These are phyloP conservation scores for Scelioninae gen. 2 DNA, from an alignment of 2,888 invertebrate species.

Conservation along the genomic window DNA sequence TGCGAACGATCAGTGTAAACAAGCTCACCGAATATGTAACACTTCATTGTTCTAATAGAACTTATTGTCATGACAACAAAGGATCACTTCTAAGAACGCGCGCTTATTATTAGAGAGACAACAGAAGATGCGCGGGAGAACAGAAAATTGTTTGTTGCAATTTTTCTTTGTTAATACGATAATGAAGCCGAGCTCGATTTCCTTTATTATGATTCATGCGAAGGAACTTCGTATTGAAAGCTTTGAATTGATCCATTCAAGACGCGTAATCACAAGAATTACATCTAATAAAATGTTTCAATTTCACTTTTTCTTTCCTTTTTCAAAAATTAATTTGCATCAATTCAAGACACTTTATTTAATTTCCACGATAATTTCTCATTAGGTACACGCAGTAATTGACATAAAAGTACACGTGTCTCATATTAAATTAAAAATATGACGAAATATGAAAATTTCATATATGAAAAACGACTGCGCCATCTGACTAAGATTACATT, in stretches of 20 bases:
- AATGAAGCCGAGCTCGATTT: constrained; percentile 54
- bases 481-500: too few species aligned
- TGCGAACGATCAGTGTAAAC: constrained; percentile 22
- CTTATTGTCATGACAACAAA: constrained; percentile 50
- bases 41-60: constrained; percentile 55
- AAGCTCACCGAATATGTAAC: constrained; percentile 36
- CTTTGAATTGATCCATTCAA: constrained; percentile 57
- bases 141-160: constrained; percentile 57
- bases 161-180: constrained; percentile 58
- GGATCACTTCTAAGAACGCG: constrained; percentile 50
- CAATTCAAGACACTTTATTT: too few species aligned
- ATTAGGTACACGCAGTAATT: too few species aligned
- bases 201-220: constrained; percentile 57
- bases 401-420: too few species aligned
- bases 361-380: too few species aligned
- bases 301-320: too few species aligned
- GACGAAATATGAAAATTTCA: too few species aligned
- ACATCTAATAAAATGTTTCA: constrained; percentile 50
- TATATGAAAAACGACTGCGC: too few species aligned
- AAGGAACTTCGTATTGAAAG: constrained; percentile 54
- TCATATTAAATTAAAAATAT: too few species aligned
- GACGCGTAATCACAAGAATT: constrained; percentile 40
- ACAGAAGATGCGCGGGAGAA: constrained; percentile 47
- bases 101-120: constrained; percentile 55
- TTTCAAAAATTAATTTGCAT: too few species aligned